Evolutionary conservation across 2,113 vertebrate species (phyloP).

Genomic region (Neoarius graeffei): DNA sequence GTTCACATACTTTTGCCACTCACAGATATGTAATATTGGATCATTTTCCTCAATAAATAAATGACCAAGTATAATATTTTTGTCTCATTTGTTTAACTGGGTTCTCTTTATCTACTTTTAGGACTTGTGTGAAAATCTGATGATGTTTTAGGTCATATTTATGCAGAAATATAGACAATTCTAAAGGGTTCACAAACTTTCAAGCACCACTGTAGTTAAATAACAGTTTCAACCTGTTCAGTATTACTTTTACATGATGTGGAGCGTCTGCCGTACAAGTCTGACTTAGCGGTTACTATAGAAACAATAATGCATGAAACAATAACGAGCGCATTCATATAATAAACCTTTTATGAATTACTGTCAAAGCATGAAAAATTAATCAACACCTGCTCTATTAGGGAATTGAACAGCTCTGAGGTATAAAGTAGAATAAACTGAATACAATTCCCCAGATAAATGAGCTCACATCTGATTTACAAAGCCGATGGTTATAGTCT

Average conservation of each 20-base stretch:
- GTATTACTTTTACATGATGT: neutral
- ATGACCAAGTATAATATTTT: too few relatives aligned
- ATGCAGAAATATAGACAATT: too few relatives aligned
- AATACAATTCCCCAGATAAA: neutral
- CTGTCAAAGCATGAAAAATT: neutral
- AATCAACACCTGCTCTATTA: neutral
- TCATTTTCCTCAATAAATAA: too few relatives aligned
- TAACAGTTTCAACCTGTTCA: neutral
- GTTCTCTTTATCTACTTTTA: too few relatives aligned
- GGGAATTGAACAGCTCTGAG: neutral
- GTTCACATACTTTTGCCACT: too few relatives aligned
- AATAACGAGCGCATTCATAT: neutral
- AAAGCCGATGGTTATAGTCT: neutral
- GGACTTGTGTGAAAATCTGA: too few relatives aligned
- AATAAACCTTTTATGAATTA: neutral
- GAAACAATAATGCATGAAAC: neutral
- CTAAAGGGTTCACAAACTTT: too few relatives aligned
- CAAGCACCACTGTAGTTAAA: neutral
- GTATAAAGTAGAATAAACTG: neutral
- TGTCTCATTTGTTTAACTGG: too few relatives aligned
- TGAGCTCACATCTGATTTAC: neutral
- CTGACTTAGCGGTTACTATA: slow-evolving; percentile 1
- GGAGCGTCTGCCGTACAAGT: neutral
- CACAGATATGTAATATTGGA: too few relatives aligned
- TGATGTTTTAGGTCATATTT: too few relatives aligned